Evolutionary conservation across 2,797 vertebrate genomes (phyloP).

Genomic region (Cuniculus paca): DNA sequence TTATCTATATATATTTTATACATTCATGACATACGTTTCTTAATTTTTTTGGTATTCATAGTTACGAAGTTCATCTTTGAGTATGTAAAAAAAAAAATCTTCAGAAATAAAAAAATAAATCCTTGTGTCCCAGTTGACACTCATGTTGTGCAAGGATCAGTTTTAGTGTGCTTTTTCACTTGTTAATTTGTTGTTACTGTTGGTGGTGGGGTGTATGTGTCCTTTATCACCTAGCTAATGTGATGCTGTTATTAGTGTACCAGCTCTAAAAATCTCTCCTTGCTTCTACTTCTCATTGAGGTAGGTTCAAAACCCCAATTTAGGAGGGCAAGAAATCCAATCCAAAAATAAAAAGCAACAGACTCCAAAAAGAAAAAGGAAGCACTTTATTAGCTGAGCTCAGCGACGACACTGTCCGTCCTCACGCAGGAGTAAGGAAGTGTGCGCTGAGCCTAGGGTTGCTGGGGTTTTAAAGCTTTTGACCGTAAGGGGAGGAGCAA

Average conservation of each 20-base stretch:
- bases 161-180: background rate
- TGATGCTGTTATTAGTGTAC: background rate
- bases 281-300: conserved; percentile 26
- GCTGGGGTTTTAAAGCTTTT: too few species aligned
- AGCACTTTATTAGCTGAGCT: too few species aligned
- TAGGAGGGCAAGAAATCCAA: too few species aligned
- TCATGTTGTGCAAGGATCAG: background rate
- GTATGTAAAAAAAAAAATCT: background rate
- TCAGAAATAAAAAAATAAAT: background rate
- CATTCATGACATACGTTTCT: background rate
- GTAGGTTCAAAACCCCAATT: too few species aligned
- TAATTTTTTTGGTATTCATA: background rate
- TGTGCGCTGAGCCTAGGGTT: too few species aligned
- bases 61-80: background rate
- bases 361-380: too few species aligned
- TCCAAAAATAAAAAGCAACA: too few species aligned
- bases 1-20: background rate
- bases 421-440: too few species aligned
- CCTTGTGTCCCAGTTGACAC: background rate
- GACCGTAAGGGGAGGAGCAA: too few species aligned
- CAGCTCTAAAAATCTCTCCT: background rate
- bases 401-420: too few species aligned
- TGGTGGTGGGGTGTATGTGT: background rate
- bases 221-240: background rate
- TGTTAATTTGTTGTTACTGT: background rate